Percentiles rank a stretch among this genome's conserved stretches.
Evolutionary conservation across 2,797 vertebrate species (phyloP).

Genomic region (Sciurus carolinensis): DNA sequence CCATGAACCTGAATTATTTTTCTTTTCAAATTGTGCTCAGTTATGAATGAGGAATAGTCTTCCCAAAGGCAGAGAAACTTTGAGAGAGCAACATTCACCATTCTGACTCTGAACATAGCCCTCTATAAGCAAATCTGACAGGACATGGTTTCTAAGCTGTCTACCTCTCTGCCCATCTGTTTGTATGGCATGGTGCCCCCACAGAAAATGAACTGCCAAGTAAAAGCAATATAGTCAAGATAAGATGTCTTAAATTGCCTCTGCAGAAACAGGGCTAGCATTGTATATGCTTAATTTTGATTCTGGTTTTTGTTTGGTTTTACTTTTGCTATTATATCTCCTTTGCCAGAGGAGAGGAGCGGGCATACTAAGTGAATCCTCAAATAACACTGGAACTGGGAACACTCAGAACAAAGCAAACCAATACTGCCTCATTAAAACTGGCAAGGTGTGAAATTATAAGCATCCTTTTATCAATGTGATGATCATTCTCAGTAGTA

Average conservation of each 20-base stretch:
- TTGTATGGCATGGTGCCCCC: constrained; percentile 81
- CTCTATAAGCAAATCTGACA: constrained; percentile 83
- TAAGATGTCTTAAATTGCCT: constrained; percentile 19
- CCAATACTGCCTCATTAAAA: constrained; percentile 58
- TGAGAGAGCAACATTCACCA: constrained; percentile 59
- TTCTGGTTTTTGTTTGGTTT: constrained; percentile 27
- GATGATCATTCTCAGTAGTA: constrained; percentile 54
- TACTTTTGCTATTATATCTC: not conserved
- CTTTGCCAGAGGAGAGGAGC: not conserved
- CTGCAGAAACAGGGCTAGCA: not conserved
- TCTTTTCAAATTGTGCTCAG: constrained; percentile 10
- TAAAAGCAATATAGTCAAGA: constrained; percentile 74
- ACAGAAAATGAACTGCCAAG: constrained; percentile 75
- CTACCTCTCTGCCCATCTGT: constrained; percentile 87
- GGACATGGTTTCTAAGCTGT: constrained; percentile 85
- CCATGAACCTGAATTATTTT: not conserved
- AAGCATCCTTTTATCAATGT: constrained; percentile 37
- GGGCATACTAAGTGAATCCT: not conserved
- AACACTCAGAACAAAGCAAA: constrained; percentile 45
- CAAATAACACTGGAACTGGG: not conserved
- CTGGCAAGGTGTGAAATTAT: constrained; percentile 67
- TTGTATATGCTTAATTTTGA: not conserved
- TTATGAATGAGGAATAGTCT: constrained; percentile 71
- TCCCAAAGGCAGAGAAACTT: constrained; percentile 68
- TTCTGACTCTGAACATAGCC: constrained; percentile 75